Base-by-base conservation (phyloP, 2,113 vertebrate species). In the Muntiacus muntjak region DNA sequence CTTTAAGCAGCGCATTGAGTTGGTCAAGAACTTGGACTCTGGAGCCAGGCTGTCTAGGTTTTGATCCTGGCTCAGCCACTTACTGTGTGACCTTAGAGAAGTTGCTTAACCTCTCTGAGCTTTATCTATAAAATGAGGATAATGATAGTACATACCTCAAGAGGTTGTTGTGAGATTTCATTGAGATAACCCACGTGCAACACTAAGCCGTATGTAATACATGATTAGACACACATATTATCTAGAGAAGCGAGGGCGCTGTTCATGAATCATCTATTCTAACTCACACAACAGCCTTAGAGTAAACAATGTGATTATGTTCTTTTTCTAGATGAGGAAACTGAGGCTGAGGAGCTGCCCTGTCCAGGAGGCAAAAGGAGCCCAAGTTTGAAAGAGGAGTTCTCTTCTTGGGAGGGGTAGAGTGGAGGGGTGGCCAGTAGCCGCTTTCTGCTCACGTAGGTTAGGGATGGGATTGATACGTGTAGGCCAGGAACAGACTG, bases 61-160 rank as follows among this genome's bases (percentile, higher is more conserved):
- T 58, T 33, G 26, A 40, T 87, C 90, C 47, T 30, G 21, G 57
- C 43, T 94, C 47, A 74, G 62, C 74, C 45, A 26, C 45, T 86
- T 57, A 14, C 89, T 89, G 52, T 93, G 94, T 96, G 95, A 86
- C 36, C 25, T 88, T 40, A 55, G n/a, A 33, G 40, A 91, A 90
- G 9, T 67, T 50, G 30, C 26, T 88, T 25, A 82, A 30, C 30
- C 43, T 97, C 89, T 94, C 84, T 71, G 82, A 93, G 25, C 36
- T 71, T 67, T 14, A 13, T 19, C 23, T 52, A 47, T 36, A 45
- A 79, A 28, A 25, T 40, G 26, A 76, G 2, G 40, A 50, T 60
- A 71, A 43, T 30, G 7, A 5, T 21, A 86, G 55, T 33, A 50
- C 64, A 58, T 19, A 30, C 11, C 52, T 90, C 30, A 5, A 15